These are phyloP conservation scores for Microctonus aethiopoides DNA, from an alignment of 2,888 invertebrate species.

Conservation along the genomic window DNA sequence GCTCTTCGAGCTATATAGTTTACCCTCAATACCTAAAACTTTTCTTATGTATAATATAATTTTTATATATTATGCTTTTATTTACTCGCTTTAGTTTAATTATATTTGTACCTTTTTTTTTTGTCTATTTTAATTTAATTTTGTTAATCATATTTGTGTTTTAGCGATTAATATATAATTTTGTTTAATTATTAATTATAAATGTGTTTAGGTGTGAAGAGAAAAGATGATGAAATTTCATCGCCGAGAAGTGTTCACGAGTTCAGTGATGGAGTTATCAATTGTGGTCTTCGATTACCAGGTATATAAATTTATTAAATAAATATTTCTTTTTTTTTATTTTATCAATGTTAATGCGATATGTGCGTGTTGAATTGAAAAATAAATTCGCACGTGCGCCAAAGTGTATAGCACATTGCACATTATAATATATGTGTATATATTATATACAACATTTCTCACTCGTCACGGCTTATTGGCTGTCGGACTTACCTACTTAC, in stretches of 20 bases:
- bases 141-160: background rate
- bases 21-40: conserved; percentile 23
- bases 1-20: conserved; percentile 32
- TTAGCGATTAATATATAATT: background rate
- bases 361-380: background rate
- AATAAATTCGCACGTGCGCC: conserved; percentile 22
- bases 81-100: too few relatives aligned
- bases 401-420: background rate
- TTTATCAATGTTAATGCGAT: background rate
- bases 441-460: conserved; percentile 1
- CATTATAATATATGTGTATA: background rate
- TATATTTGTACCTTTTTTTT: too few relatives aligned
- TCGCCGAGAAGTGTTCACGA: conserved; percentile 75
- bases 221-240: conserved; percentile 69
- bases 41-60: background rate
- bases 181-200: conserved; percentile 4
- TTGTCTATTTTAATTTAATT: too few relatives aligned
- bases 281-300: conserved; percentile 77
- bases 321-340: background rate
- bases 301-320: conserved; percentile 68
- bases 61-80: too few relatives aligned
- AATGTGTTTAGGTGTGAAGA: conserved; percentile 67
- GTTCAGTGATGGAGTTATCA: conserved; percentile 75
- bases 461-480: conserved; percentile 18
- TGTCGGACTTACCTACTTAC: conserved; percentile 37